Evolutionary conservation across 2,113 vertebrate genomes (phyloP).

Genomic region (Corapipo altera): DNA sequence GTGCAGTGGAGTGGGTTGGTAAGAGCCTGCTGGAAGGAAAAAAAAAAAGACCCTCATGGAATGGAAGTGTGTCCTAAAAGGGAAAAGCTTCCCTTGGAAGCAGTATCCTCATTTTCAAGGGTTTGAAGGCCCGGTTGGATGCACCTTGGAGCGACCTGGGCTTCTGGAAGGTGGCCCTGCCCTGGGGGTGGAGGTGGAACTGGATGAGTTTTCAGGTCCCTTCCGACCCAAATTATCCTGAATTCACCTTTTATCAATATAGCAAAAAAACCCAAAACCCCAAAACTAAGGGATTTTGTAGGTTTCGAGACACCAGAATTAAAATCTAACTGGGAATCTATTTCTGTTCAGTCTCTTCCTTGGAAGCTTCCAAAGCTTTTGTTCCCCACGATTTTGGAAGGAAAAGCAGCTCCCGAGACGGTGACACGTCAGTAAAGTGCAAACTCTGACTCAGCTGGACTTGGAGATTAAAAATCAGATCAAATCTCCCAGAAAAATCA

Average conservation of each 20-base stretch:
- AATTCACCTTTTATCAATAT: too few relatives aligned
- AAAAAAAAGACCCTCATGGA: background rate
- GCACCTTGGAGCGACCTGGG: background rate
- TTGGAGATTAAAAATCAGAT: background rate
- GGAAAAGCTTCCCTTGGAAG: background rate
- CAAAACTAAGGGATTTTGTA: background rate
- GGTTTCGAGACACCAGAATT: background rate
- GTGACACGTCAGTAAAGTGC: background rate
- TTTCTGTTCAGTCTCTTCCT: background rate
- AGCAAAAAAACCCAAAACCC: too few relatives aligned
- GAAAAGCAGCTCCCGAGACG: background rate
- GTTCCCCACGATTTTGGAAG: background rate
- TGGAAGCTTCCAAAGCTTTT: background rate
- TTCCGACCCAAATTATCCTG: background rate
- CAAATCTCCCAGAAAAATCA: background rate
- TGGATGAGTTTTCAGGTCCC: background rate
- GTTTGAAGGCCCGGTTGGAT: background rate
- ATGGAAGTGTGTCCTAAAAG: background rate
- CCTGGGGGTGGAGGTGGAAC: background rate
- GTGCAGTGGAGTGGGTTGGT: background rate
- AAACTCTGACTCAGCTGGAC: background rate
- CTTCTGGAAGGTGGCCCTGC: background rate
- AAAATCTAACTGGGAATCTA: background rate
- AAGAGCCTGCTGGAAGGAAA: background rate
- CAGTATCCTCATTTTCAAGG: rapidly evolving